Base-by-base conservation (phyloP, 2,888 invertebrate genomes). In the Phrixothrix hirtus region DNA sequence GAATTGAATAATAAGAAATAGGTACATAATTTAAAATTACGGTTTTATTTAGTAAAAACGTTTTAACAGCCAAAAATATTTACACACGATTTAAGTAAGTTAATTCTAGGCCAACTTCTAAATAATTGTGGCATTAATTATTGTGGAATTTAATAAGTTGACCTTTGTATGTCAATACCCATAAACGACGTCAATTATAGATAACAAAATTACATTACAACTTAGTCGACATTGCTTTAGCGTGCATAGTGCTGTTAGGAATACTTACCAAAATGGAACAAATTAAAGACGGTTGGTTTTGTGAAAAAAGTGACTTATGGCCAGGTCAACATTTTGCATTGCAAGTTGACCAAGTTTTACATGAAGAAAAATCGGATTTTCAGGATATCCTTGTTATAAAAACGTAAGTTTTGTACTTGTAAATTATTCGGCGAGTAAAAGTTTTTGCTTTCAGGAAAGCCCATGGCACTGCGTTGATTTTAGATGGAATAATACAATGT, bases 401-500 rank as follows among this genome's bases (percentile, higher is more conserved):
- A 69, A 92, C 91, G 82, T 88, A 73, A 81, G 81, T n/a, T 34
- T 16, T 14, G 2, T n/a, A 34, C 34, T 25, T 21, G 26, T 2
- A 1, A 1, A 7, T 2, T 21, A 7, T 21, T 5, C 3, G 7
- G 21, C 7, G 21, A 42, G 6, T 9, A 21, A 5, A 3, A 5
- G 7, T 6, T 39, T 66, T 59, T n/a, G 21, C 3, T 73, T 77
- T 7, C 73, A 89, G 89, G 52, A 82, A 81, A 65, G 81, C 85
- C 30, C 87, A 95, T 70, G 99, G 99, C 0, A 87, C 80, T 67
- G 92, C 89, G 1, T 77, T 99, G 35, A 87, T 96, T 1, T 78
- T 99, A 30, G 98, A 99, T 77, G 96, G 95, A 14, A 92, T 97
- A 15, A 95, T 99, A 62, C 99, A 99, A 72, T 96, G 95, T 68